A percentile compares a stretch with the other conserved stretches of the same genome.
Evolutionary conservation across 2,113 vertebrate species (phyloP).

Genomic region (Gopherus evgoodei): DNA sequence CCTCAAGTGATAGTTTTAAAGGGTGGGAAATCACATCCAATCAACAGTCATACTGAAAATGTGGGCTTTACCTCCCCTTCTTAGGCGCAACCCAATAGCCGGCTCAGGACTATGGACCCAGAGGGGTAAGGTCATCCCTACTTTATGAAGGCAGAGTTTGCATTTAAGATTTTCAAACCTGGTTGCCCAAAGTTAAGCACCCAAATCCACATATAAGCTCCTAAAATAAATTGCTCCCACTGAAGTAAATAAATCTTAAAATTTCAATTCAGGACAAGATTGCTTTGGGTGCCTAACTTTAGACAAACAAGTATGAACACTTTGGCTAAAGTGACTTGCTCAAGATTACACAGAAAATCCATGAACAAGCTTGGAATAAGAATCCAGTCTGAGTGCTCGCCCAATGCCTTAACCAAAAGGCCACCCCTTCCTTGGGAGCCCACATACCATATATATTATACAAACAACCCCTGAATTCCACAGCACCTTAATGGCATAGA

Average conservation of each 20-base stretch:
- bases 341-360: no score
- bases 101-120: neutral
- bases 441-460: neutral
- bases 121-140: fast-evolving
- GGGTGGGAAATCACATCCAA: neutral
- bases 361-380: no score
- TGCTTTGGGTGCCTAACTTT: no score
- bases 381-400: no score
- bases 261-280: neutral
- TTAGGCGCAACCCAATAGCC: no score
- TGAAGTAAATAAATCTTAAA: neutral
- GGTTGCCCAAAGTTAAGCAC: no score
- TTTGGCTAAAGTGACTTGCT: no score
- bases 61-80: neutral
- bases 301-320: no score
- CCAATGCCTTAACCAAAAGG: neutral
- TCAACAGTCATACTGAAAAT: neutral
- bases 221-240: neutral
- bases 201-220: neutral
- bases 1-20: neutral
- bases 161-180: neutral
- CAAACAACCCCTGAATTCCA: neutral
- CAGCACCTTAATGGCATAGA: no score
- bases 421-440: neutral
- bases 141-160: neutral